Percentiles rank a stretch among this genome's conserved stretches.
Conservation (phyloP, 2,113 vertebrate genomes). For the Chamaea fasciata region DNA sequence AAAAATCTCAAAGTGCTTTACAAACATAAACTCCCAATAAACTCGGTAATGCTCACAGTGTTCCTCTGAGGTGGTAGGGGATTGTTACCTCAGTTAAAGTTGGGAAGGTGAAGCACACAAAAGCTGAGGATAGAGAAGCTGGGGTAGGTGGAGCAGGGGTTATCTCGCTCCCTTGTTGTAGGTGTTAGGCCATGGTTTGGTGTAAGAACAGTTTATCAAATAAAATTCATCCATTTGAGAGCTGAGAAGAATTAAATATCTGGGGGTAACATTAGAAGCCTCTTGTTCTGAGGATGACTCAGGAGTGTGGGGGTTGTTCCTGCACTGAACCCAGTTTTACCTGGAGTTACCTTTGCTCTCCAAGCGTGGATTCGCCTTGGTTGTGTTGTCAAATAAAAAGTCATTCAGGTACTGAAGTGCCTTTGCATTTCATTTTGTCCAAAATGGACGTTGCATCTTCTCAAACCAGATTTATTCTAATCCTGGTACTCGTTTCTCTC, state of each 20-base stretch:
- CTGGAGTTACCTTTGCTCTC: background rate
- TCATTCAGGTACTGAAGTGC: background rate
- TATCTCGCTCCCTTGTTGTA: background rate
- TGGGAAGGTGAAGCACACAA: background rate
- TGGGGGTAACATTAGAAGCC: background rate
- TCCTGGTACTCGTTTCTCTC: background rate
- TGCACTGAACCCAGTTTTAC: background rate
- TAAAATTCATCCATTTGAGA: background rate
- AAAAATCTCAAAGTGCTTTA: conserved; percentile 59
- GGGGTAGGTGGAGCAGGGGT: background rate
- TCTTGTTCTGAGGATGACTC: background rate
- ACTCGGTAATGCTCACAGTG: conserved; percentile 12
- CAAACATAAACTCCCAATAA: conserved; percentile 47
- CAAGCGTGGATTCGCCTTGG: background rate
- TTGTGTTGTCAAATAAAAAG: background rate
- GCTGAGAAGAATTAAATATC: background rate
- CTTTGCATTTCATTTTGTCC: background rate
- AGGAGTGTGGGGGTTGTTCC: background rate
- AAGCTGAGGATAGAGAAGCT: background rate
- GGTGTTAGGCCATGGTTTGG: background rate
- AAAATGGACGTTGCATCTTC: background rate
- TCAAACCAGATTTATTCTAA: background rate
- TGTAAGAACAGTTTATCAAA: background rate
- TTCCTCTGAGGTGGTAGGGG: background rate
- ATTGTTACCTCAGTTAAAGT: background rate